A percentile compares a stretch with the other conserved stretches of the same genome.
phyloP scores from a whole-genome alignment of 2,113 vertebrate genomes.

The Neomonachus schauinslandi region DNA sequence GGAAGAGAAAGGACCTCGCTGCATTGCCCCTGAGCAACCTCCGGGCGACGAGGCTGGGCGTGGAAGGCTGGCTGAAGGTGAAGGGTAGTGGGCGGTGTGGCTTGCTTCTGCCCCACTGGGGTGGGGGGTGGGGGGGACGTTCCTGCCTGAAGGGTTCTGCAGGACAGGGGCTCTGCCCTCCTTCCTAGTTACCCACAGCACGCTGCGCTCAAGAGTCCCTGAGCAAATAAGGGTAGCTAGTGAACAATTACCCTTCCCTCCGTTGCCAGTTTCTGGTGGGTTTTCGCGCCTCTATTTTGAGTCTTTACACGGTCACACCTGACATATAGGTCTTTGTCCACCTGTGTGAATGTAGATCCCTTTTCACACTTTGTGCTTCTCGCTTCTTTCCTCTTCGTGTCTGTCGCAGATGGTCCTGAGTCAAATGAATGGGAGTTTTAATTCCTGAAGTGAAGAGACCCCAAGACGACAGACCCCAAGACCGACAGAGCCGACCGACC shows the following conservation, averaged over 20 bases:
- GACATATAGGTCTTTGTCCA: neutral
- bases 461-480: neutral
- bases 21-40: neutral
- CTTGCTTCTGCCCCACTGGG: too few species aligned
- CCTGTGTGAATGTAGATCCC: neutral
- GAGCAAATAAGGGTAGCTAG: too few species aligned
- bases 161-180: neutral
- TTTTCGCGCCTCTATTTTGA: neutral
- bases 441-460: neutral
- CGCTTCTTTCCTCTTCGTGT: too few species aligned
- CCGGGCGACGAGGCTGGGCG: neutral
- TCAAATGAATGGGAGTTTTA: neutral
- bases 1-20: neutral
- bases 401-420: neutral
- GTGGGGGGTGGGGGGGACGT: too few species aligned
- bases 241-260: neutral
- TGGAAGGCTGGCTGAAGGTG: rapidly evolving
- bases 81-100: rapidly evolving
- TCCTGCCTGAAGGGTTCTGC: neutral
- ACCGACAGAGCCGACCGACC: rapidly evolving
- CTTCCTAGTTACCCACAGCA: neutral
- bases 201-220: neutral
- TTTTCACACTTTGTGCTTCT: neutral
- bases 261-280: neutral
- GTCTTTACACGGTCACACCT: rapidly evolving